These are phyloP conservation scores for Theropithecus gelada DNA, from an alignment of 2,113 vertebrate genomes.

Conservation along the genomic window DNA sequence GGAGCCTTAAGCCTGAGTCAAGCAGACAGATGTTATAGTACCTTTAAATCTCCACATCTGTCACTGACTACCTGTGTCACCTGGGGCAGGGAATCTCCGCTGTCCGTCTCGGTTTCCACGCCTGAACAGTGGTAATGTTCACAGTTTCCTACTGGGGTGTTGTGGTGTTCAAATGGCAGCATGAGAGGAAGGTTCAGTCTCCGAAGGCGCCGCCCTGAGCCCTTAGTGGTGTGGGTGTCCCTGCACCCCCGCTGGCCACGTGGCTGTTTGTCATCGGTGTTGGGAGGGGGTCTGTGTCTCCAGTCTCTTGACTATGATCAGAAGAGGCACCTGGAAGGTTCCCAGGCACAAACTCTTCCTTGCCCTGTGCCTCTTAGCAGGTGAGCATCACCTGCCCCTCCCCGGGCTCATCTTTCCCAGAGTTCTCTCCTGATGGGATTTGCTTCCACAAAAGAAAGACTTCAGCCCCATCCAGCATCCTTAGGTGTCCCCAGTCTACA, in stretches of 20 bases:
- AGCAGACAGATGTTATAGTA: not conserved
- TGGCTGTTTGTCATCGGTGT: not conserved
- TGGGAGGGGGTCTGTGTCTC: not conserved
- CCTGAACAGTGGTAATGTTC: not conserved
- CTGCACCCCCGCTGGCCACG: rapidly evolving
- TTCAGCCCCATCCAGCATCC: not conserved
- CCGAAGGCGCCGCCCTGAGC: rapidly evolving
- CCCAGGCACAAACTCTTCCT: not conserved
- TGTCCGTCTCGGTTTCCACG: not conserved
- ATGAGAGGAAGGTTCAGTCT: not conserved
- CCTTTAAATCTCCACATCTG: not conserved
- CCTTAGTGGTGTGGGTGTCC: not conserved
- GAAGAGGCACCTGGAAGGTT: not conserved
- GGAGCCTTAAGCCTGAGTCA: not conserved
- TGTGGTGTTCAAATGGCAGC: not conserved
- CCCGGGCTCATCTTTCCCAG: not conserved
- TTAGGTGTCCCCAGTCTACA: not conserved
- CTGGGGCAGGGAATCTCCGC: not conserved
- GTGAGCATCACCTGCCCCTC: not conserved
- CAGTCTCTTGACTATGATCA: not conserved
- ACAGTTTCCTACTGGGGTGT: not conserved
- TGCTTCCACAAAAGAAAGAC: not conserved
- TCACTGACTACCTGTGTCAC: not conserved
- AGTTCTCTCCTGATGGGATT: not conserved
- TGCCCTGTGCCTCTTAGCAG: not conserved